Percentiles rank a stretch among this genome's conserved stretches.
These are phyloP conservation scores for Nomada ruficornis DNA, from an alignment of 2,888 invertebrate species.

Conservation along the genomic window DNA sequence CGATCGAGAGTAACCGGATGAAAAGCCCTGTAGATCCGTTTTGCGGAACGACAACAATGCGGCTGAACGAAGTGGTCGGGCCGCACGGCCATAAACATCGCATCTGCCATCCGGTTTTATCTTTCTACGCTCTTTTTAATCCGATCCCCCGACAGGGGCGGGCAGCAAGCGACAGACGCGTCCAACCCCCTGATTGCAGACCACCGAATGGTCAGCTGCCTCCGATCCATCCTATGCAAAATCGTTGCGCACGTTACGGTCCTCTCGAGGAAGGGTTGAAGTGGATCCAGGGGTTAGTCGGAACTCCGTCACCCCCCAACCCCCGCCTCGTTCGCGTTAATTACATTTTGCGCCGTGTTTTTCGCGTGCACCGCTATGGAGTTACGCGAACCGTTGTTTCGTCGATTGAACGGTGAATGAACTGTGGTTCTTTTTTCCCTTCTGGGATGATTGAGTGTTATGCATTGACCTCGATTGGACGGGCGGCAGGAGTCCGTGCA, in stretches of 20 bases:
- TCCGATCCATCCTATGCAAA: slow-evolving; percentile 65
- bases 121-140: slow-evolving; percentile 77
- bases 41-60: slow-evolving; percentile 65
- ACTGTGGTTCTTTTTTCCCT: background rate
- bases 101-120: slow-evolving; percentile 82
- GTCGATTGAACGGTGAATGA: background rate
- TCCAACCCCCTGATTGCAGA: slow-evolving; percentile 63
- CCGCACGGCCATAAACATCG: slow-evolving; percentile 65
- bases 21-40: slow-evolving; percentile 49
- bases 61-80: slow-evolving; percentile 52
- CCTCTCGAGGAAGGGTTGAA: slow-evolving; percentile 58
- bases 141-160: slow-evolving; percentile 73
- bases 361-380: background rate
- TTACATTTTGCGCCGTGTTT: slow-evolving; percentile 50
- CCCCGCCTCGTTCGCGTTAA: slow-evolving; percentile 43
- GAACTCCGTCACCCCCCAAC: background rate
- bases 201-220: slow-evolving; percentile 78
- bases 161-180: slow-evolving; percentile 48
- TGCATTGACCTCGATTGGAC: background rate
- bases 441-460: slow-evolving; percentile 11
- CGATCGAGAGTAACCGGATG: slow-evolving; percentile 41
- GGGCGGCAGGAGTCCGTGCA: background rate
- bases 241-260: slow-evolving; percentile 61
- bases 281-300: slow-evolving; percentile 36
- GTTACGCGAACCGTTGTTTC: background rate